Evolutionary conservation across 2,888 invertebrate genomes (phyloP).

Genomic region (Buathra laborator): DNA sequence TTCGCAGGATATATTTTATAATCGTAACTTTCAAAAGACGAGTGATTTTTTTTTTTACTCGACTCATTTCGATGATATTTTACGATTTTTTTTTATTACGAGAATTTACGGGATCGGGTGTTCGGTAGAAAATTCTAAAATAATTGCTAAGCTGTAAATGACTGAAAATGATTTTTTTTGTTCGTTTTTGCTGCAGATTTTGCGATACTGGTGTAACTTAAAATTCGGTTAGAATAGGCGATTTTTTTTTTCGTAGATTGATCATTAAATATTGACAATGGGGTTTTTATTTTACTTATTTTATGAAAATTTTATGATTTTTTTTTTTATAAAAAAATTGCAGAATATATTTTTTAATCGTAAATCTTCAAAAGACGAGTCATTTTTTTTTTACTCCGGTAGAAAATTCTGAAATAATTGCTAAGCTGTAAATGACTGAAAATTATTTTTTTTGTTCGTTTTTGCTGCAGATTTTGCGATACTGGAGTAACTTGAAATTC

Average conservation of each 20-base stretch:
- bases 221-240: conserved; percentile 1
- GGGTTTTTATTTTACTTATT: too few relatives aligned
- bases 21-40: too few relatives aligned
- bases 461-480: not conserved
- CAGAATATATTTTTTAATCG: too few relatives aligned
- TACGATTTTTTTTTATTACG: too few relatives aligned
- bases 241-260: conserved; percentile 14
- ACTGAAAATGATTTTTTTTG: not conserved
- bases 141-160: too few relatives aligned
- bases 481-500: not conserved
- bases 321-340: not conserved
- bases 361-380: too few relatives aligned
- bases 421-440: not conserved
- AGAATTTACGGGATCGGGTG: not conserved
- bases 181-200: not conserved
- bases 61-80: too few relatives aligned
- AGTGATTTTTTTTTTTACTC: too few relatives aligned
- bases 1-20: too few relatives aligned
- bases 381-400: not conserved
- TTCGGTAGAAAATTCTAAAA: not conserved
- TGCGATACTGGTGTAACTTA: not conserved
- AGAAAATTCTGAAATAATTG: not conserved
- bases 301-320: not conserved
- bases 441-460: not conserved
- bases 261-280: not conserved